A percentile compares a stretch with the other conserved stretches of the same genome.
phyloP scores from a whole-genome alignment of 2,888 invertebrate genomes.

The Alentia gelatinosa region DNA sequence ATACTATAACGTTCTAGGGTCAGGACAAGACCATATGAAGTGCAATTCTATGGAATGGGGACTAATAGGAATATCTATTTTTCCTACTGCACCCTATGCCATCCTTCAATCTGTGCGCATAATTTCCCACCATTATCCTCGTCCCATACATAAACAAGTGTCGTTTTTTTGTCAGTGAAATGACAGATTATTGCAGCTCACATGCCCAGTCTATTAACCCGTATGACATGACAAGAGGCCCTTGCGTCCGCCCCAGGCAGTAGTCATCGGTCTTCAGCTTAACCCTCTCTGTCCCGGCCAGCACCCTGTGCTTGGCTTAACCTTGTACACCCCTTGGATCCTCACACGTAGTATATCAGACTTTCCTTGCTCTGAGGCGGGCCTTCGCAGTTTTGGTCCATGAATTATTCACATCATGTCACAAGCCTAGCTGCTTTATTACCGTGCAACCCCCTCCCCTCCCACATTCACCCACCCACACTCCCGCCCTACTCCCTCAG shows the following conservation, averaged over 20 bases:
- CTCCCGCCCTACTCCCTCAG: too few relatives aligned
- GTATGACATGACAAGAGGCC: background rate
- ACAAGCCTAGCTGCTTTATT: background rate
- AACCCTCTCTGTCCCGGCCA: background rate
- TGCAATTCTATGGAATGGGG: too few relatives aligned
- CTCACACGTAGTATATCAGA: background rate
- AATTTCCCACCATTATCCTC: background rate
- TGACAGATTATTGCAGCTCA: background rate
- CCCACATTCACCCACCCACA: background rate
- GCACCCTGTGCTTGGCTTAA: background rate
- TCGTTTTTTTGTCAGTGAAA: background rate
- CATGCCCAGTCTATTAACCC: background rate
- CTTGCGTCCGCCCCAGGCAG: background rate
- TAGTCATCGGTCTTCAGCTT: background rate
- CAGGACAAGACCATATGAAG: too few relatives aligned
- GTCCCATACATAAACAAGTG: background rate
- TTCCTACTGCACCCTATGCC: background rate
- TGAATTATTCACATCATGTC: background rate
- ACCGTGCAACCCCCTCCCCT: background rate
- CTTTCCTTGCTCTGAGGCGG: background rate
- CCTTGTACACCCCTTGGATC: background rate
- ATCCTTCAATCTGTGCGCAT: background rate
- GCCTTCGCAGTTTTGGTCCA: background rate
- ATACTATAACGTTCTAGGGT: too few relatives aligned
- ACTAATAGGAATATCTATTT: too few relatives aligned